Percentiles rank a stretch among this genome's conserved stretches.
These are phyloP conservation scores for Helostoma temminkii DNA, from an alignment of 2,797 vertebrate species.

Conservation along the genomic window DNA sequence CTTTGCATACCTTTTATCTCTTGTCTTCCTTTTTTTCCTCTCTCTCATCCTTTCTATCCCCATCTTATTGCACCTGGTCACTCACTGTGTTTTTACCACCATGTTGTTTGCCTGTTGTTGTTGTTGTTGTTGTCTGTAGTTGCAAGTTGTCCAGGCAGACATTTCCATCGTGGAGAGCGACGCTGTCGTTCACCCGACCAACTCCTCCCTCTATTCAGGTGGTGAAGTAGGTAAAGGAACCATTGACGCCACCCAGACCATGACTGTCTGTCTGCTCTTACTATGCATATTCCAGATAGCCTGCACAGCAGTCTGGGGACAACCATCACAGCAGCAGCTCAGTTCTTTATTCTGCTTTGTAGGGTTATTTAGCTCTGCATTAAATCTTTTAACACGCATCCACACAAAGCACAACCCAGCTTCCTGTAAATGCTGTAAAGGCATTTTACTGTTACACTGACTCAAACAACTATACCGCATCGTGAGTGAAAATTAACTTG, in stretches of 20 bases:
- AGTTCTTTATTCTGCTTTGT: background rate
- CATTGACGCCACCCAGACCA: constrained; percentile 72
- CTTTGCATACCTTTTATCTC: constrained; percentile 36
- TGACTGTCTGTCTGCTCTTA: constrained; percentile 58
- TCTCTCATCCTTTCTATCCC: constrained; percentile 19
- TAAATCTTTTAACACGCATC: background rate
- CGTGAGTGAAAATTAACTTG: constrained; percentile 23
- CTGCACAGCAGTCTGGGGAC: constrained; percentile 49
- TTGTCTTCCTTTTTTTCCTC: constrained; percentile 26
- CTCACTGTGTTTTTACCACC: constrained; percentile 75
- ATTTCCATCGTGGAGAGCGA: constrained; percentile 99
- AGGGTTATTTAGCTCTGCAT: background rate
- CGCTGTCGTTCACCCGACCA: constrained; percentile 99
- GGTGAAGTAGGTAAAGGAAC: constrained; percentile 99
- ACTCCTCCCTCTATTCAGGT: constrained; percentile 97
- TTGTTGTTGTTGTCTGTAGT: constrained; percentile 88
- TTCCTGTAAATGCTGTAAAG: constrained; percentile 7
- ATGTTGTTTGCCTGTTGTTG: constrained; percentile 79
- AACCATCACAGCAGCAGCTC: constrained; percentile 52
- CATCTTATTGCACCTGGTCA: constrained; percentile 48
- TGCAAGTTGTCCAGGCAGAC: constrained; percentile 99
- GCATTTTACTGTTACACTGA: constrained; percentile 13
- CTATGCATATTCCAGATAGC: constrained; percentile 42
- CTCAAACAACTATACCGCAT: background rate
- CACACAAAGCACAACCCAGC: background rate